Conservation (phyloP, 1,140 invertebrate species). For the Lucilia sericata region DNA sequence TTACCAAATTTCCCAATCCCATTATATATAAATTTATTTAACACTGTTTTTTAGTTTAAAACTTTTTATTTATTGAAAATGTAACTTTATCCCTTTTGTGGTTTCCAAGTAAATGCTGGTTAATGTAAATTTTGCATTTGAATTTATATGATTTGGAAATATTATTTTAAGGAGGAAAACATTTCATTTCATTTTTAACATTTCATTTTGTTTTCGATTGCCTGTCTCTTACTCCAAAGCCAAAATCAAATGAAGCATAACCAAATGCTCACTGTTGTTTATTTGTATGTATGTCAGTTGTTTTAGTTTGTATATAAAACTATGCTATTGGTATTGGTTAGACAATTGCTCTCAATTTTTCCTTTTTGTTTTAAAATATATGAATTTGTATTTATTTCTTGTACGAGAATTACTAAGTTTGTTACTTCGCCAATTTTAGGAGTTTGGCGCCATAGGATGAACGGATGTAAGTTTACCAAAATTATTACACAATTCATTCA, state of each 20-base stretch:
- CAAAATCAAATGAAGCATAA: conserved; percentile 41
- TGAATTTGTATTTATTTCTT: not conserved
- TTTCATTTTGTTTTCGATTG: not conserved
- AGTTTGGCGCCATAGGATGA: conserved; percentile 40
- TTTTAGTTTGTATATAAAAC: not conserved
- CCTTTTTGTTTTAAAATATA: too few species aligned
- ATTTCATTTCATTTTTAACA: conserved; percentile 22
- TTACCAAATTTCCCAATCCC: conserved; percentile 15
- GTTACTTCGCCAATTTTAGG: not conserved
- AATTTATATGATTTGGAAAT: conserved; percentile 40
- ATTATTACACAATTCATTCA: conserved; percentile 34
- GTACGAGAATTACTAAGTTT: not conserved
- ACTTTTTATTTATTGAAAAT: not conserved
- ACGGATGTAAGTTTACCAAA: conserved; percentile 37
- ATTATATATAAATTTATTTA: not conserved
- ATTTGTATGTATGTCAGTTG: too few species aligned
- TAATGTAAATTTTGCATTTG: conserved; percentile 31
- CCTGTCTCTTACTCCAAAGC: not conserved
- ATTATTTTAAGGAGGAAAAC: conserved; percentile 37
- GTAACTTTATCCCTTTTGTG: conserved; percentile 39
- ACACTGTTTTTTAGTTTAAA: not conserved
- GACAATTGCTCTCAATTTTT: not conserved
- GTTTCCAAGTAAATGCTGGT: conserved; percentile 32
- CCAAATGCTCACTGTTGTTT: not conserved
- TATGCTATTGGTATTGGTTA: not conserved